Evolutionary conservation across 2,113 vertebrate genomes (phyloP).

Genomic region (Heliornis fulica): DNA sequence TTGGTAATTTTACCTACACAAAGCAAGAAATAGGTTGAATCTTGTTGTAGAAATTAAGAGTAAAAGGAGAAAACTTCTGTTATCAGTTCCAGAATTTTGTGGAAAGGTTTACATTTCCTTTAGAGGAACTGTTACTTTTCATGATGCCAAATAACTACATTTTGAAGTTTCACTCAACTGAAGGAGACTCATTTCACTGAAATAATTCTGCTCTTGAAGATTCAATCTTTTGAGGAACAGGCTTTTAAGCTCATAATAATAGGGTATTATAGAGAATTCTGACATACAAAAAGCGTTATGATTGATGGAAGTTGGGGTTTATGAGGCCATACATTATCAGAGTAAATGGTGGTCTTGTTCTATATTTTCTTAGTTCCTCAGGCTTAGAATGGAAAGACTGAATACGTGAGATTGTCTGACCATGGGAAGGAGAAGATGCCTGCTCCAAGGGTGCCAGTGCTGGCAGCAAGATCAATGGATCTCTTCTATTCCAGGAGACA

Average conservation of each 20-base stretch:
- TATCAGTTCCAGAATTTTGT: neutral
- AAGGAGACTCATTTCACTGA: neutral
- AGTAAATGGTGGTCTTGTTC: slow-evolving; percentile 64
- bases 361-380: slow-evolving; percentile 63
- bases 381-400: slow-evolving; percentile 59
- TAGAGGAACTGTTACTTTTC: neutral
- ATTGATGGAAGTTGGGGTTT: neutral
- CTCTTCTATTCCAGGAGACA: slow-evolving; percentile 56
- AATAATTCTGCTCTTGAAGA: neutral
- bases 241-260: neutral
- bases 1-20: neutral
- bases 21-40: neutral
- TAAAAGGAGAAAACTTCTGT: neutral
- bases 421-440: slow-evolving; percentile 51
- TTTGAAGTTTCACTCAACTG: neutral
- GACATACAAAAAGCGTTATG: neutral
- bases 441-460: slow-evolving; percentile 46
- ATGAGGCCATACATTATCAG: slow-evolving; percentile 45
- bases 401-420: slow-evolving; percentile 58
- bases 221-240: neutral
- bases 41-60: neutral
- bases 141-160: neutral
- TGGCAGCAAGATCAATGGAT: slow-evolving; percentile 66
- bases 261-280: neutral
- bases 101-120: neutral